phyloP scores from a whole-genome alignment of 2,888 invertebrate genomes.

The Ochropacha duplaris region DNA sequence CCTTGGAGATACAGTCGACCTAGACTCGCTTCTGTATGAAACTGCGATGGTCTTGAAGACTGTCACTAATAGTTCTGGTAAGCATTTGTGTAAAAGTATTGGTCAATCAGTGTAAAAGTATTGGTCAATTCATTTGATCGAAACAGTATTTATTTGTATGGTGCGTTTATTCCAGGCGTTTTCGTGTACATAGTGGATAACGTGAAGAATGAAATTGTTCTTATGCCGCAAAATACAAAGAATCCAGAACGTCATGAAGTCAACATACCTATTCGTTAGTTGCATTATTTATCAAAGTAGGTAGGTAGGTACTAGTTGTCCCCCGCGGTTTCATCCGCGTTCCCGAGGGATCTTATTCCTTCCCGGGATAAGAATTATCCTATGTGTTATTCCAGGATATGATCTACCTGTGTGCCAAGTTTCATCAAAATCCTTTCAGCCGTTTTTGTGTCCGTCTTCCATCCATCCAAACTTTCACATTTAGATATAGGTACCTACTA shows the following conservation, averaged over 20 bases:
- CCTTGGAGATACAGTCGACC: constrained; percentile 81
- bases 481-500: too few species aligned
- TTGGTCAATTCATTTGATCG: not conserved
- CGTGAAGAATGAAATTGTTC: constrained; percentile 78
- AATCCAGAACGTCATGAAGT: constrained; percentile 78
- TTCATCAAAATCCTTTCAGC: too few species aligned
- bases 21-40: constrained; percentile 80
- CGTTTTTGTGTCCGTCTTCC: too few species aligned
- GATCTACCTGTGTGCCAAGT: too few species aligned
- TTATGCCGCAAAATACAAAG: constrained; percentile 73
- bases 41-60: constrained; percentile 82
- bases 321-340: too few species aligned
- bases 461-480: too few species aligned
- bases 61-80: constrained; percentile 82
- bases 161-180: constrained; percentile 61
- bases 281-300: too few species aligned
- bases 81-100: constrained; percentile 9
- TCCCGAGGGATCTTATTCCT: too few species aligned
- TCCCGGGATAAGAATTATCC: too few species aligned
- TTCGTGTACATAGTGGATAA: constrained; percentile 83
- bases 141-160: not conserved
- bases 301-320: too few species aligned
- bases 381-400: too few species aligned
- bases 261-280: constrained; percentile 79
- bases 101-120: not conserved